Percentiles rank a stretch among this genome's conserved stretches.
These are phyloP conservation scores for Thrips palmi DNA, from an alignment of 1,140 invertebrate species.

Conservation along the genomic window DNA sequence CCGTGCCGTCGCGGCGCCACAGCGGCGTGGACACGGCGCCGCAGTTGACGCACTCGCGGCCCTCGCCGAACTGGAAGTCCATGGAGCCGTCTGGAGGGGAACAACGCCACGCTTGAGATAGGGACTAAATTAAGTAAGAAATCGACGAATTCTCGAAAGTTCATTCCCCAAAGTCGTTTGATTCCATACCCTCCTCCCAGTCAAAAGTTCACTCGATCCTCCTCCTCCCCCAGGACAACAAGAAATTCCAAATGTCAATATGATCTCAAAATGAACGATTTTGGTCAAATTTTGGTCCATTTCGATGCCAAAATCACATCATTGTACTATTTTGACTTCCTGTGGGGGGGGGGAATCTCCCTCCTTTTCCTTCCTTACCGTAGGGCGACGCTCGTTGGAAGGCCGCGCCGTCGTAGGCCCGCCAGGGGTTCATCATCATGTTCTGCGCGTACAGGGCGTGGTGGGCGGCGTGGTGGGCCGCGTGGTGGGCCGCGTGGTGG, in stretches of 20 bases:
- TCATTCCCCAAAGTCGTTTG: not conserved
- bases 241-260: conserved; percentile 15
- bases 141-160: not conserved
- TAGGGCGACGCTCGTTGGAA: conserved; percentile 58
- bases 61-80: conserved; percentile 69
- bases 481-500: conserved; percentile 17
- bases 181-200: not conserved
- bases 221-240: not conserved
- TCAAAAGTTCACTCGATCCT: not conserved
- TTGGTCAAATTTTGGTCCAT: conserved; percentile 14
- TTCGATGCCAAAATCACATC: conserved; percentile 11
- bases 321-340: conserved; percentile 6
- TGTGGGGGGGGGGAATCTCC: not conserved
- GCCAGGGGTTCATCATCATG: too few species aligned
- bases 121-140: conserved; percentile 1
- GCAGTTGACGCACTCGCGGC: conserved; percentile 91
- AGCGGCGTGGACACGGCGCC: conserved; percentile 88
- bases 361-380: conserved; percentile 25
- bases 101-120: conserved; percentile 9
- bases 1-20: conserved; percentile 87
- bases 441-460: conserved; percentile 16
- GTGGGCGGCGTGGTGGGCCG: conserved; percentile 23
- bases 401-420: conserved; percentile 49
- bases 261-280: conserved; percentile 2
- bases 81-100: conserved; percentile 44